Base-by-base conservation (phyloP, 2,797 vertebrate genomes). In the Chaetophractus vellerosus region DNA sequence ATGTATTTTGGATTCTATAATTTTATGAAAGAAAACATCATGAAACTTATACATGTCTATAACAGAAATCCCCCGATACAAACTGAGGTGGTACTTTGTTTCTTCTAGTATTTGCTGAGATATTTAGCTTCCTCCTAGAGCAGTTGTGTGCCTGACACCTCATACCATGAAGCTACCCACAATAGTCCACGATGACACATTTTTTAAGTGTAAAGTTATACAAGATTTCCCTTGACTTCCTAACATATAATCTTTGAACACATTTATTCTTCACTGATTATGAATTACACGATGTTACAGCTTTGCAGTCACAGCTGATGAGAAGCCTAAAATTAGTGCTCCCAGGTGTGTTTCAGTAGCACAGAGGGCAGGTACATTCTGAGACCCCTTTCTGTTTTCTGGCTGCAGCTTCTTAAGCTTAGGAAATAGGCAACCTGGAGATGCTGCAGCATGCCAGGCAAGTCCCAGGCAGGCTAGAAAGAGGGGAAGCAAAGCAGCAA, bases 261-360 rank as follows among this genome's bases (percentile, higher is more conserved):
- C 91, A 96, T 48, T 96, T 89, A 91, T 36, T 74, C 23, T 92
- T 94, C 93, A 89, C 95, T 98, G 96, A 96, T 98, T 96, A 94
- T 3, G 0, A 93, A 94, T 97, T 97, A 98, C 97, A 95, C 88
- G 81, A 96, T 97, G 94, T 50, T 97, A 71, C 96, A 97, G 68
- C 97, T 98, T 98, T 97, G 90, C 90, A 96, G 96, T 98, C 97
- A 98, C 69, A 94, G 85, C 94, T 98, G 97, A 98, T 96, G 95
- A 98, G 96, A 97, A 64, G 55, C 83, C 96, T 98, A 95, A 97
- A 98, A 97, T 98, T 98, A 98, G 97, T 96, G 94, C 72, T 96
- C 45, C 96, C 94, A 86, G 84, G 88, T 97, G 93, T 93, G 79
- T 96, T 98, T 97, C 36, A 2, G 69, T 90, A 93, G 72, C 92